Percentiles rank a stretch among this genome's conserved stretches.
Evolutionary conservation across 2,797 vertebrate species (phyloP).

Genomic region (Meriones psammophilus): DNA sequence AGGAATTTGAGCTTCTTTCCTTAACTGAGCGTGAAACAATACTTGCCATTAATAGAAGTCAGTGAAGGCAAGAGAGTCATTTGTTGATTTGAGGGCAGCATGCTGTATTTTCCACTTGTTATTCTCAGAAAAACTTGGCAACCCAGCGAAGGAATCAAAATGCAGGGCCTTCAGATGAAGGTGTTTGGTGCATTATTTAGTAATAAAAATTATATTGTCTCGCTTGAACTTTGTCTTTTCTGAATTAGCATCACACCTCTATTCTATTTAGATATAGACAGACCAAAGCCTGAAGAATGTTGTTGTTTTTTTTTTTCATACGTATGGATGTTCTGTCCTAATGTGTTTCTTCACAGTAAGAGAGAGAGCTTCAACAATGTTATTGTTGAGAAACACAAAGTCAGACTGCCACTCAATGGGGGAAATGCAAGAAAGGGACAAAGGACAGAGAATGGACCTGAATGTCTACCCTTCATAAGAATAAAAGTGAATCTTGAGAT

Average conservation of each 20-base stretch:
- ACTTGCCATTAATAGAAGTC: background rate
- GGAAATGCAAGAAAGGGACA: background rate
- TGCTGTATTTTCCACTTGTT: background rate
- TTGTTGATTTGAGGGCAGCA: background rate
- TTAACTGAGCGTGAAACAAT: background rate
- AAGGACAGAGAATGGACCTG: background rate
- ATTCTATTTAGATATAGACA: background rate
- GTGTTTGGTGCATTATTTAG: background rate
- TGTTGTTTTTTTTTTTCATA: background rate
- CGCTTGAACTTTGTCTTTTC: background rate
- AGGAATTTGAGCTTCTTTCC: background rate
- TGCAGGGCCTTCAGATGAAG: background rate
- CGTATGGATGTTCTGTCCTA: background rate
- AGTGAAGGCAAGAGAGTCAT: background rate
- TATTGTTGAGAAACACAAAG: background rate
- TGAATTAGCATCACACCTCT: background rate
- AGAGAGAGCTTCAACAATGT: background rate
- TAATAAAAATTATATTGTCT: background rate
- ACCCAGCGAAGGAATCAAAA: background rate
- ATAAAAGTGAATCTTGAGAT: background rate
- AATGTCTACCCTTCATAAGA: background rate
- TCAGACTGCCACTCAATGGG: background rate
- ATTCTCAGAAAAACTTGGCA: conserved; percentile 1
- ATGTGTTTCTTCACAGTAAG: background rate
- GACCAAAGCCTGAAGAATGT: too few species aligned